Conservation (phyloP, 2,113 vertebrate genomes). For the Callipepla squamata region DNA sequence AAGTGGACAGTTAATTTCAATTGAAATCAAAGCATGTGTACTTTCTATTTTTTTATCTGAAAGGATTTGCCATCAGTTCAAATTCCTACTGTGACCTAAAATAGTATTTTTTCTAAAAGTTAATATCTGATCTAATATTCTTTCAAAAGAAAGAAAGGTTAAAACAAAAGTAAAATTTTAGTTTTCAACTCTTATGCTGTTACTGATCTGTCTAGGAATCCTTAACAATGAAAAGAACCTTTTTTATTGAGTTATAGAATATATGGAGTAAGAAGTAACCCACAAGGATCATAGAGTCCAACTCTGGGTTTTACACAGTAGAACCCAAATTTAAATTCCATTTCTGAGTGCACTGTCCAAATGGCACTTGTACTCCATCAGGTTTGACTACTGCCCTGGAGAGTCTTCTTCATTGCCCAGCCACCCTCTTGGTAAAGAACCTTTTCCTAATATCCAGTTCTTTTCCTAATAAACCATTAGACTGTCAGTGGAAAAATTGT, state of each 20-base stretch:
- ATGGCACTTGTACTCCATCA: background rate
- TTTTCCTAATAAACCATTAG: background rate
- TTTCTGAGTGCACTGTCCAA: background rate
- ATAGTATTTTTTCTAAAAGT: background rate
- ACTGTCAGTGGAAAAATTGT: background rate
- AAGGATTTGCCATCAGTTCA: background rate
- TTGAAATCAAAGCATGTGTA: background rate
- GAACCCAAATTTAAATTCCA: background rate
- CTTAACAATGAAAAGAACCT: background rate
- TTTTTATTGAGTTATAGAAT: background rate
- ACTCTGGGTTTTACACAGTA: background rate
- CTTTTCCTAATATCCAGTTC: background rate
- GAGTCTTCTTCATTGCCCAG: background rate
- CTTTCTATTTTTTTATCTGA: background rate
- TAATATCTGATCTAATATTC: background rate
- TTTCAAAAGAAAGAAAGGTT: background rate
- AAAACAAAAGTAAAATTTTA: background rate
- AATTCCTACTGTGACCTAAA: background rate
- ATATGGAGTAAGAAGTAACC: background rate
- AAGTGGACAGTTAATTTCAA: background rate
- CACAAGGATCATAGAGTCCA: background rate
- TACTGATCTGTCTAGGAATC: background rate
- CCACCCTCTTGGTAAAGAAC: background rate
- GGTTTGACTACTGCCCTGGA: background rate
- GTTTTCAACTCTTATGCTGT: background rate